These are phyloP conservation scores for Musca vetustissima DNA, from an alignment of 1,140 invertebrate species.

Conservation along the genomic window DNA sequence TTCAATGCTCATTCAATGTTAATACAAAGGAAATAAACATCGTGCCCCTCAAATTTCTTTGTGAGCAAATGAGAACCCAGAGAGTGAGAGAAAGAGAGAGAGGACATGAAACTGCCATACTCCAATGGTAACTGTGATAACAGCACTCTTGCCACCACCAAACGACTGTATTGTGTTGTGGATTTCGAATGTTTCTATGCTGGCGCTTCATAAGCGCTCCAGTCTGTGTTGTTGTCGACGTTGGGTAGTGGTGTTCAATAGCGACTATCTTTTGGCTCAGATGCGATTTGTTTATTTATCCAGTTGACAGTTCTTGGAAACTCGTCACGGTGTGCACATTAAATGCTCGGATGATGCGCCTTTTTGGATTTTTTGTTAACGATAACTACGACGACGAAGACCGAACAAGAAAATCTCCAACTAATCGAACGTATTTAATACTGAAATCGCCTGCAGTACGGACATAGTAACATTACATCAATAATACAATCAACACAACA, in stretches of 20 bases:
- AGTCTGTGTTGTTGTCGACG: slow-evolving; percentile 1
- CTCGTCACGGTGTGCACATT: slow-evolving; percentile 51
- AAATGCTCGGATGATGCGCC: slow-evolving; percentile 14
- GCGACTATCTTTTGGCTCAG: slow-evolving; percentile 20
- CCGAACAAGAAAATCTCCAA: not conserved
- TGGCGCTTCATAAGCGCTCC: not conserved
- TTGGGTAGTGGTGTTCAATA: not conserved
- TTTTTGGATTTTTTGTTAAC: not conserved
- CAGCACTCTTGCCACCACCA: too few relatives aligned
- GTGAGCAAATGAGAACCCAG: too few relatives aligned
- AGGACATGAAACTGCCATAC: not conserved
- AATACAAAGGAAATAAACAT: too few relatives aligned
- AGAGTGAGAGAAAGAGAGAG: too few relatives aligned
- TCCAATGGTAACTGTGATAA: not conserved
- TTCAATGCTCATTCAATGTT: too few relatives aligned
- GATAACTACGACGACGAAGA: not conserved
- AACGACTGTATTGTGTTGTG: not conserved
- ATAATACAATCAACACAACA: not conserved
- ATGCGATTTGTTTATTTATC: slow-evolving; percentile 42
- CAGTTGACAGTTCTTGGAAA: slow-evolving; percentile 48
- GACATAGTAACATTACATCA: too few relatives aligned
- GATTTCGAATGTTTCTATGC: slow-evolving; percentile 4
- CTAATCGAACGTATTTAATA: too few relatives aligned
- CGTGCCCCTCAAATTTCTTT: too few relatives aligned
- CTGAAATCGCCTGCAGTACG: too few relatives aligned